A percentile compares a stretch with the other conserved stretches of the same genome.
These are phyloP conservation scores for Aplocera efformata DNA, from an alignment of 2,888 invertebrate genomes.

Conservation along the genomic window DNA sequence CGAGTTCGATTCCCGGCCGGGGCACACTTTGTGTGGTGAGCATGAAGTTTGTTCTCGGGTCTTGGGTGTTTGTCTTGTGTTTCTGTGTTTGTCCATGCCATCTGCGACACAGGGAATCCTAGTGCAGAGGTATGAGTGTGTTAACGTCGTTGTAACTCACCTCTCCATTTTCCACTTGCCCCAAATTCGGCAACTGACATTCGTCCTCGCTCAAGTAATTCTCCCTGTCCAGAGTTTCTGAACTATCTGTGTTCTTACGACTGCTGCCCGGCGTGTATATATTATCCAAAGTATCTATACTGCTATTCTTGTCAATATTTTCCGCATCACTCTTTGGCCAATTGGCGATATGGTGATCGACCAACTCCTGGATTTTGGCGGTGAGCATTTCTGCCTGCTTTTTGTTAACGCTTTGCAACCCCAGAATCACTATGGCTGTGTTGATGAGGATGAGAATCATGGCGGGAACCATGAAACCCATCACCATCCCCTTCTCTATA, in stretches of 20 bases:
- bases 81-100: no score
- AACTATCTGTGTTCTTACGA: conserved; percentile 68
- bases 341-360: conserved; percentile 65
- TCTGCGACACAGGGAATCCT: no score
- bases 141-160: no score
- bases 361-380: conserved; percentile 66
- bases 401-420: conserved; percentile 68
- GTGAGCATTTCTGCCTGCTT: conserved; percentile 70
- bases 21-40: no score
- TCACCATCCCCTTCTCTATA: conserved; percentile 87
- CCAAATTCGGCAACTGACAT: conserved; percentile 54
- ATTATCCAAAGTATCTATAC: conserved; percentile 59
- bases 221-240: conserved; percentile 66
- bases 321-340: conserved; percentile 55
- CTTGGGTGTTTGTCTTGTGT: no score
- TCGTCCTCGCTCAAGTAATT: conserved; percentile 64
- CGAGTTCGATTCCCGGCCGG: no score
- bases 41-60: no score
- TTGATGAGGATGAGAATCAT: conserved; percentile 84
- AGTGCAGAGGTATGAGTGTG: no score
- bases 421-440: conserved; percentile 80
- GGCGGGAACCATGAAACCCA: conserved; percentile 87
- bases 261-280: conserved; percentile 64
- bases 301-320: conserved; percentile 51
- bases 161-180: conserved; percentile 50